These are phyloP conservation scores for Xerus rutilus DNA, from an alignment of 2,797 vertebrate genomes.

Conservation along the genomic window DNA sequence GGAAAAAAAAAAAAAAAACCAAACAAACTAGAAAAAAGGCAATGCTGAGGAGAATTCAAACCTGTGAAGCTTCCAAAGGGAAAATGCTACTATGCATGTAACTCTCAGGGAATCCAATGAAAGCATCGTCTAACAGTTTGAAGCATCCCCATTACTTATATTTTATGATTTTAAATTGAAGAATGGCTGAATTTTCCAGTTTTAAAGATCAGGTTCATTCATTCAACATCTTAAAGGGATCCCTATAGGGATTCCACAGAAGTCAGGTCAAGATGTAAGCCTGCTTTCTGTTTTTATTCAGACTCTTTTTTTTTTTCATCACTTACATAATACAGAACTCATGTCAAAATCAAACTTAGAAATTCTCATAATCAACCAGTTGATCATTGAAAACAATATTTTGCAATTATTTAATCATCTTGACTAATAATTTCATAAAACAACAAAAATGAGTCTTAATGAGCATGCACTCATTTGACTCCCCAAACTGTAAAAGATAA, in stretches of 20 bases:
- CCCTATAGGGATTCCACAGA: not conserved
- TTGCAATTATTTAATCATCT: constrained; percentile 29
- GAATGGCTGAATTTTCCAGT: not conserved
- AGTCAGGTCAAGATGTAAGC: not conserved
- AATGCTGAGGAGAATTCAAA: not conserved
- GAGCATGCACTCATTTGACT: not conserved
- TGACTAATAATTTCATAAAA: constrained; percentile 13
- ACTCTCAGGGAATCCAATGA: not conserved
- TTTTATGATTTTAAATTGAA: not conserved
- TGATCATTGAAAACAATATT: constrained; percentile 16
- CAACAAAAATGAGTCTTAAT: not conserved
- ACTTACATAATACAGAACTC: not conserved
- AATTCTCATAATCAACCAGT: not conserved
- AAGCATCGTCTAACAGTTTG: not conserved
- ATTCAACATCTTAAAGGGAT: not conserved
- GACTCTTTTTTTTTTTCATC: not conserved
- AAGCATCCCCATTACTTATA: not conserved
- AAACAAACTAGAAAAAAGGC: not conserved
- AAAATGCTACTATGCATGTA: not conserved
- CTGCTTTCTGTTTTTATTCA: not conserved
- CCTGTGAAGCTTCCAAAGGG: not conserved
- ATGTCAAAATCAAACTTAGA: not conserved
- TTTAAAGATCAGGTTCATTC: not conserved
- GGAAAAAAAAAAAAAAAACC: not conserved
- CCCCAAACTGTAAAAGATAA: not conserved